Conservation (phyloP, 2,888 invertebrate species). For the Drosophila limbata region DNA sequence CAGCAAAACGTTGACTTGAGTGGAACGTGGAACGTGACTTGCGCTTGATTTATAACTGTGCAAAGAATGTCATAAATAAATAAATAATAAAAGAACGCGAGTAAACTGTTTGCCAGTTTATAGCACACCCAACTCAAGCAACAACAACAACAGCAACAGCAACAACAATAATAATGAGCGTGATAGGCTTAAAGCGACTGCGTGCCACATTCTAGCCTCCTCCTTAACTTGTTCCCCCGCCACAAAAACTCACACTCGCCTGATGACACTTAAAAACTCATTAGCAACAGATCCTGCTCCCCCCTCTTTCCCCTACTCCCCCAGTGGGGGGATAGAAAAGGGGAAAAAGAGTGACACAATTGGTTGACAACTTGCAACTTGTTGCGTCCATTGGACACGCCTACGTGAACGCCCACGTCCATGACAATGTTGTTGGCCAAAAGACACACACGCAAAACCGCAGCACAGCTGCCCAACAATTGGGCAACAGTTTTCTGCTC, state of each 20-base stretch:
- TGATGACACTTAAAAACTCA: constrained; percentile 57
- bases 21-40: constrained; percentile 66
- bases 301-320: neutral
- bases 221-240: neutral
- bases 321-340: neutral
- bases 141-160: constrained; percentile 2
- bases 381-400: constrained; percentile 54
- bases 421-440: constrained; percentile 16
- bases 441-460: constrained; percentile 29
- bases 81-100: constrained; percentile 39
- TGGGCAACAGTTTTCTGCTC: constrained; percentile 34
- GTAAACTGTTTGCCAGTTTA: constrained; percentile 51
- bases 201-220: constrained; percentile 20
- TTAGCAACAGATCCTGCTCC: constrained; percentile 35
- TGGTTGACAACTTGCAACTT: constrained; percentile 47
- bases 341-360: constrained; percentile 2
- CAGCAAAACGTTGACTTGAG: constrained; percentile 24
- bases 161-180: constrained; percentile 1
- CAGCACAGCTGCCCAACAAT: constrained; percentile 53
- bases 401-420: constrained; percentile 14
- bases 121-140: constrained; percentile 25
- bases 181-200: constrained; percentile 31
- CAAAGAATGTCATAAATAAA: constrained; percentile 60
- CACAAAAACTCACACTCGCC: constrained; percentile 1
- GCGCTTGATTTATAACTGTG: constrained; percentile 70